Evolutionary conservation across 2,113 vertebrate species (phyloP), one percentile per base, ranked within the genome.

Genomic region (Micronycteris hirsuta): DNA sequence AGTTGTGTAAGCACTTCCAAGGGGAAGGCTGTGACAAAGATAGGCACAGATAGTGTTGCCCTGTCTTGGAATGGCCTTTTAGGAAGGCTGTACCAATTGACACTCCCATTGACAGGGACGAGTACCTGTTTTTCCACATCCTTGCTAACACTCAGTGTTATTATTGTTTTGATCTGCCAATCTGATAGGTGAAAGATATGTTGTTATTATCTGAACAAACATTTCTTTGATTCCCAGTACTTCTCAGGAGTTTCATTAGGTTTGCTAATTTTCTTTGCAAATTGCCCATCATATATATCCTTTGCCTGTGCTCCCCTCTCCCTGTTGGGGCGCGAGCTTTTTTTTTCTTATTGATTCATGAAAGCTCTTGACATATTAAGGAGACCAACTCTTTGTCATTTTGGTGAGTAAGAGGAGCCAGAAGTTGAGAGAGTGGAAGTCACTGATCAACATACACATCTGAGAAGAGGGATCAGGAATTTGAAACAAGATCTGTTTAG

Each of bases 311-410:
- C 16, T 84, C 5, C 24, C 28, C 4, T 20, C 26, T 58, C n/a
- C 47, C 13, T 61, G 8, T 58, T 58, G 49, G 49, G 33, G 52
- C n/a, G 38, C n/a, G 45, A 81, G 45, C 26, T 28, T 78, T 81
- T 70, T 31, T 22, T 49, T 31, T 24, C n/a, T 89, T 81, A 65
- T 63, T 86, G 82, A 91, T 77, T 91, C 12, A 5, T 43, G 49
- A 89, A 70, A 28, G 28, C 36, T 89, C 52, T 95, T 95, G 84
- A 70, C 31, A 28, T 85, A 74, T 89, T 36, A 85, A 93, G 73
- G 54, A 80, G 15, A 43, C 26, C 7, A 31, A 41, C 14, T 58
- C 78, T 56, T 74, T 41, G n/a, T 70, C 43, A 31, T 63, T 95
- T 45, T 20, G 38, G 33, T 81, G 38, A 19, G 26, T 58, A n/a